Conservation (phyloP, 2,797 vertebrate genomes). For the Cygnus olor region DNA sequence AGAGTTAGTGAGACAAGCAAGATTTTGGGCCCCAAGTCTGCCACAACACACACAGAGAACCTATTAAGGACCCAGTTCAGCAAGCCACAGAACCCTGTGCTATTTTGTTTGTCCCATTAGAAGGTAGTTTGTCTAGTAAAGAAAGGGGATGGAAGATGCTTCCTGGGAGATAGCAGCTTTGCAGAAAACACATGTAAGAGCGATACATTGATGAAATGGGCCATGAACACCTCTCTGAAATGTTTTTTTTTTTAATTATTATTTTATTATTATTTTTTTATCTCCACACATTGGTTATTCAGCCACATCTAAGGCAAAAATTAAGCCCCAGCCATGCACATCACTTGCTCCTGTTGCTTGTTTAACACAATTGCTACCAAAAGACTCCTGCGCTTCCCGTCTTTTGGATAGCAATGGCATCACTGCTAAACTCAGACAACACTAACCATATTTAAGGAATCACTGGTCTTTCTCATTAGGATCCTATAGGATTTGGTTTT, state of each 20-base stretch:
- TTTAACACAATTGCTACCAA: background rate
- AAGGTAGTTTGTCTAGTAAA: background rate
- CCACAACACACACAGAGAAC: background rate
- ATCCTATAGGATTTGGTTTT: slow-evolving; percentile 61
- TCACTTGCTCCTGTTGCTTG: background rate
- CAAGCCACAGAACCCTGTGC: background rate
- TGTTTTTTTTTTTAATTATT: background rate
- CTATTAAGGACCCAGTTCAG: background rate
- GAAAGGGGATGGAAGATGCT: background rate
- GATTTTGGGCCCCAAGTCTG: background rate
- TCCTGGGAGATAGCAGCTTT: background rate
- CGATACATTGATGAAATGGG: accelerated
- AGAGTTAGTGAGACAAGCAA: background rate
- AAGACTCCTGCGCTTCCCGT: background rate
- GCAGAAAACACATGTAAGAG: background rate
- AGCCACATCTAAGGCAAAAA: background rate
- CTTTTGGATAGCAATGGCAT: background rate
- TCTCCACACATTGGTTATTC: background rate
- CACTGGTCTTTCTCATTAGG: slow-evolving; percentile 64
- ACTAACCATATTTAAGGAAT: slow-evolving; percentile 62
- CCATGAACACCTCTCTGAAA: background rate
- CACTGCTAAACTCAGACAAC: background rate
- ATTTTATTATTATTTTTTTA: background rate
- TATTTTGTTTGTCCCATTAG: background rate
- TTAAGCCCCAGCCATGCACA: background rate